These are phyloP conservation scores for Tetramorium parvispinum DNA, from an alignment of 1,140 invertebrate species.

Conservation along the genomic window DNA sequence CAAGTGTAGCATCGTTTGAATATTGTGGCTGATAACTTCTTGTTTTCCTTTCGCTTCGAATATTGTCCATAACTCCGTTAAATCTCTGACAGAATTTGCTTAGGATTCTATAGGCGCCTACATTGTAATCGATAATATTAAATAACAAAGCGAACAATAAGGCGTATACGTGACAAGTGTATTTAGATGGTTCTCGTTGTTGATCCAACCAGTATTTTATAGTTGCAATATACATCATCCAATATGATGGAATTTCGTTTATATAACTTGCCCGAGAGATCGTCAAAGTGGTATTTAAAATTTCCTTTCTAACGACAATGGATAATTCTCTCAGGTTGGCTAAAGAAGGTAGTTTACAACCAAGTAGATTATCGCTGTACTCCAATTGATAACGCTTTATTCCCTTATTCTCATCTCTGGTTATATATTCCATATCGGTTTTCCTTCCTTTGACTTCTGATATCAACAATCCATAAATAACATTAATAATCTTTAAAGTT, in stretches of 20 bases:
- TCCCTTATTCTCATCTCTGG: slow-evolving; percentile 79
- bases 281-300: slow-evolving; percentile 84
- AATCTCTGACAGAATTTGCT: slow-evolving; percentile 74
- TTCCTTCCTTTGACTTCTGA: slow-evolving; percentile 77
- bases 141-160: slow-evolving; percentile 88
- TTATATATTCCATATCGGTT: slow-evolving; percentile 80
- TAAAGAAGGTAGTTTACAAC: slow-evolving; percentile 80
- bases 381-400: slow-evolving; percentile 74
- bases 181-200: slow-evolving; percentile 81
- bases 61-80: slow-evolving; percentile 19
- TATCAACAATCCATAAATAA: slow-evolving; percentile 89
- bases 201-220: slow-evolving; percentile 90
- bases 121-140: slow-evolving; percentile 88
- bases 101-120: slow-evolving; percentile 73
- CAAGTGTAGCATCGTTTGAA: slow-evolving; percentile 46
- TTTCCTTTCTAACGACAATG: slow-evolving; percentile 78
- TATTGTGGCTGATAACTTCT: slow-evolving; percentile 27
- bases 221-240: slow-evolving; percentile 88
- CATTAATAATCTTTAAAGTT: slow-evolving; percentile 88
- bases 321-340: slow-evolving; percentile 78
- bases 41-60: slow-evolving; percentile 26
- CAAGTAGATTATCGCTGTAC: slow-evolving; percentile 78
- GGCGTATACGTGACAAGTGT: slow-evolving; percentile 87
- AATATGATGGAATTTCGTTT: slow-evolving; percentile 86
- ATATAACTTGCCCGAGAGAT: slow-evolving; percentile 81